Conservation (phyloP, 64 coral and sea anemone genomes). For the Orbicella faveolata region DNA sequence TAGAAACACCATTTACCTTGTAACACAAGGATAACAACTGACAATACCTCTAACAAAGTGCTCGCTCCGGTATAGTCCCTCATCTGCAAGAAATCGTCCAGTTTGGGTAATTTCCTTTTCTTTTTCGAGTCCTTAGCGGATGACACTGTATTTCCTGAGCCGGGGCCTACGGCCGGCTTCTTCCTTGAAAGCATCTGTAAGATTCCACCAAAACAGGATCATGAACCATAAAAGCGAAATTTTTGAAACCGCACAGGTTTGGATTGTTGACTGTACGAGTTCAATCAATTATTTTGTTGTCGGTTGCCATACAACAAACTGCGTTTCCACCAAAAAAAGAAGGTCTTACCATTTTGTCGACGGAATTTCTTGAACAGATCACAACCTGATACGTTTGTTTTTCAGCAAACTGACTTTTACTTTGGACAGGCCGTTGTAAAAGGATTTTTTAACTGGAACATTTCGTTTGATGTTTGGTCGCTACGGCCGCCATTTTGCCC, state of each 20-base stretch:
- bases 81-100: conserved; percentile 91
- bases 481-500: conserved; percentile 68
- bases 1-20: background rate
- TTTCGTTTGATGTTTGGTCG: conserved; percentile 43
- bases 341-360: conserved; percentile 55
- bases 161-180: conserved; percentile 97
- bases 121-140: conserved; percentile 95
- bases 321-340: background rate
- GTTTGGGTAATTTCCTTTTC: conserved; percentile 92
- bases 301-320: background rate
- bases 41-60: conserved; percentile 86
- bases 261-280: background rate
- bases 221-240: background rate
- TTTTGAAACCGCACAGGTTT: background rate
- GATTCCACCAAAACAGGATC: background rate
- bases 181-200: conserved; percentile 97
- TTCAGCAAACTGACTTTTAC: background rate
- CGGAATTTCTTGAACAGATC: background rate
- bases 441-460: conserved; percentile 13
- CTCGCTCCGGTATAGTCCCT: conserved; percentile 90
- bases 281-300: conserved; percentile 37
- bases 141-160: conserved; percentile 85
- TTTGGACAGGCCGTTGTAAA: background rate
- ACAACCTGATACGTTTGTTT: background rate
- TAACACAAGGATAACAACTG: background rate